Evolutionary conservation across 1,140 invertebrate species (phyloP), one percentile per base, ranked within the genome.

Genomic region (Cepaea nemoralis): DNA sequence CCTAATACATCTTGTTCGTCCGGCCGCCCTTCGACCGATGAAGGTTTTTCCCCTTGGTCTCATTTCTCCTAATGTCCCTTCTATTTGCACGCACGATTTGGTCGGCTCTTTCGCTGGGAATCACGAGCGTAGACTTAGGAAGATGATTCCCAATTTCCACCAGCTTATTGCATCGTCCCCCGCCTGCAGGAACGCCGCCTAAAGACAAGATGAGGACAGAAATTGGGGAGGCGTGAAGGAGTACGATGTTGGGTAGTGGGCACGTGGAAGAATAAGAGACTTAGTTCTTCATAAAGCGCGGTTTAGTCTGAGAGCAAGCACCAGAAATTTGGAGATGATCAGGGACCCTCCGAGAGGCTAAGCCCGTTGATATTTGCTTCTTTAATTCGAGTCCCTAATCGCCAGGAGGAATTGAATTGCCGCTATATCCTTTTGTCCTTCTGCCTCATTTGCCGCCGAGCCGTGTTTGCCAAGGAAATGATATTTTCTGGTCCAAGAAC

Each of bases 371-470:
- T 80, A 80, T 80, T 80, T 80, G 78, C 66, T 80, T 35, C 78
- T 37, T 71, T 71, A 80, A 80, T 80, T 80, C 78, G 59, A 80
- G 42, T 80, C 78, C 66, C 67, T 80, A 80, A 71, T 80, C 78
- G 67, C 67, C 67, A 31, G 27, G 48, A 73, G 42, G 78, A 80
- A 80, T 80, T 59, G 78, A 80, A 80, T 80, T 80, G 67, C 24
- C 45, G 78, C 37, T 42, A 50, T 50, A 80, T 80, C 78, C 77
- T 48, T 80, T 80, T 80, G 78, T 80, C 66, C 78, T 73, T 71
- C 42, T 40, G 78, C 42, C 78, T 80, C 78, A 80, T 80, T 80
- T 70, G 78, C 45, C 45, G 48, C 27, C 67, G 67, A 73, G 67
- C 24, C 78, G 45, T 80, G 78, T 80, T 80, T 80, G 69, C 69